phyloP scores from a whole-genome alignment of 2,888 invertebrate genomes.

The Micropterix aruncella region DNA sequence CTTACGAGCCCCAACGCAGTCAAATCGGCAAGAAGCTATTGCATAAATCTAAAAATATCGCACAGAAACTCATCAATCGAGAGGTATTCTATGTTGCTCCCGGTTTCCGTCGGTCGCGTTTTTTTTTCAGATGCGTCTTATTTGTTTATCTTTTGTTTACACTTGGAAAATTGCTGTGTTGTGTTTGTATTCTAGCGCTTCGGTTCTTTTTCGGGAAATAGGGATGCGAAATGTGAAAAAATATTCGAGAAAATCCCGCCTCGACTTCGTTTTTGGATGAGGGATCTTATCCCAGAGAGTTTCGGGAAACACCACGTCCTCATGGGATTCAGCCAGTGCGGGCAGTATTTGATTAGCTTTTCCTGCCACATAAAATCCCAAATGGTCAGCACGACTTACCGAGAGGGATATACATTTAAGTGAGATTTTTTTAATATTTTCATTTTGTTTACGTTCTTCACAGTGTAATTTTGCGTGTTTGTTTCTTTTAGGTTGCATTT shows the following conservation, averaged over 20 bases:
- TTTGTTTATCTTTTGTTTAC: slow-evolving; percentile 2
- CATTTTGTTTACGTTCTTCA: slow-evolving; percentile 35
- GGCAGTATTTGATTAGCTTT: slow-evolving; percentile 84
- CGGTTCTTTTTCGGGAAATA: slow-evolving; percentile 34
- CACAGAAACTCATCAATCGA: slow-evolving; percentile 39
- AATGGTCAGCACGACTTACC: slow-evolving; percentile 38
- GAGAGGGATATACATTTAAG: slow-evolving; percentile 46
- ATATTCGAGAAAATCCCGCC: slow-evolving; percentile 41
- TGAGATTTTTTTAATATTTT: slow-evolving; percentile 23
- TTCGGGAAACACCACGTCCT: slow-evolving; percentile 67
- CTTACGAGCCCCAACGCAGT: not conserved
- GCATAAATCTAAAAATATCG: not conserved
- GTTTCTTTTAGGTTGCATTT: slow-evolving; percentile 36
- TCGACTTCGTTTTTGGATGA: slow-evolving; percentile 43
- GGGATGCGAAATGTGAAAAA: slow-evolving; percentile 28
- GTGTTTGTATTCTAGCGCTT: slow-evolving; percentile 27
- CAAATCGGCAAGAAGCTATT: not conserved
- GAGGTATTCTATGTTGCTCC: slow-evolving; percentile 29
- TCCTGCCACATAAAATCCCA: slow-evolving; percentile 43
- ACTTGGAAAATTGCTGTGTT: too few relatives aligned
- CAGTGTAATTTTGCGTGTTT: slow-evolving; percentile 44
- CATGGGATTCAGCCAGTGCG: slow-evolving; percentile 91
- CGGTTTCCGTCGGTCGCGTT: slow-evolving; percentile 13
- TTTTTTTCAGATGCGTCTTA: slow-evolving; percentile 9
- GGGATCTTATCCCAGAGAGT: slow-evolving; percentile 43